Evolutionary conservation across 2,797 vertebrate genomes (phyloP).

Genomic region (Mareca penelope): DNA sequence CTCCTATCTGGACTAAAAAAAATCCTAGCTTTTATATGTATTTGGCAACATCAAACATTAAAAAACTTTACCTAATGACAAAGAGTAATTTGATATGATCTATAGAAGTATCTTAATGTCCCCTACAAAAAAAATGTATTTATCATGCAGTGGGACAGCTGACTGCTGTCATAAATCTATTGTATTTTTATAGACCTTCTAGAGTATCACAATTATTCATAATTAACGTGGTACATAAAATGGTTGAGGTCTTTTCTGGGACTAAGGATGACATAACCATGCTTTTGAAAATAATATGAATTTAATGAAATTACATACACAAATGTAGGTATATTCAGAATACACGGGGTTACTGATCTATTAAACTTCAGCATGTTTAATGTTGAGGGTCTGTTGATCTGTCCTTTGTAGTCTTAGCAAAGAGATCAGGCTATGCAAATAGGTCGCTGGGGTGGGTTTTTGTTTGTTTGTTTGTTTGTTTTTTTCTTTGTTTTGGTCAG

Average conservation of each 20-base stretch:
- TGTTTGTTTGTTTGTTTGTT: too few species aligned
- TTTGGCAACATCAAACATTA: background rate
- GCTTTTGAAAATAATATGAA: conserved; percentile 6
- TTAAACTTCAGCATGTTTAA: background rate
- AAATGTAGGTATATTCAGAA: background rate
- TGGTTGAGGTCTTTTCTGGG: background rate
- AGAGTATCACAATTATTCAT: background rate
- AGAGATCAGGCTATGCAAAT: background rate
- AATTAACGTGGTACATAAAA: background rate
- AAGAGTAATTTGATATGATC: background rate
- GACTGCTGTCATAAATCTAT: background rate
- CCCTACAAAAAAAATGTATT: background rate
- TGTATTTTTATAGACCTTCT: background rate
- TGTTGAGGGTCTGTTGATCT: background rate
- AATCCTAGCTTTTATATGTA: background rate
- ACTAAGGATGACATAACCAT: background rate
- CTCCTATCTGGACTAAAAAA: background rate
- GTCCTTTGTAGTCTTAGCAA: background rate
- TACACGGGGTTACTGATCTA: background rate
- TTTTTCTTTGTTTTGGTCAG: background rate
- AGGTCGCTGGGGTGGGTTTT: background rate
- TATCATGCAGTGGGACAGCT: background rate
- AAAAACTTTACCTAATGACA: background rate
- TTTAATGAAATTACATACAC: background rate
- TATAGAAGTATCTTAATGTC: background rate